Evolutionary conservation across 2,888 invertebrate species (phyloP), one percentile per base, ranked within the genome.

Genomic region (Hemistola chrysoprasaria): DNA sequence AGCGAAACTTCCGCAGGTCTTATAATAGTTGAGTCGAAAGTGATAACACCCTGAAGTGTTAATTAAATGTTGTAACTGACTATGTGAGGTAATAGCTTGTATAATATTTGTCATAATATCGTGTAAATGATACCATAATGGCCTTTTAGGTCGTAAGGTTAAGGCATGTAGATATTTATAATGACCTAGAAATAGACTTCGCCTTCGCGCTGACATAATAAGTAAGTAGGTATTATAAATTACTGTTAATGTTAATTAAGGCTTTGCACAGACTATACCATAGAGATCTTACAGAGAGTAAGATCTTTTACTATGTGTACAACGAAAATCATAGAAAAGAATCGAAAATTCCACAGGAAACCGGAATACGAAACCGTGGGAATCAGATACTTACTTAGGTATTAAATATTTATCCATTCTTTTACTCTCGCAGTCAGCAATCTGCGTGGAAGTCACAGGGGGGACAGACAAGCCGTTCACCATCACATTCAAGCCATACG

Each of bases 401-500:
- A n/a, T n/a, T n/a, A n/a, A n/a, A n/a, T n/a, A n/a, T n/a, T n/a
- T n/a, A n/a, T n/a, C n/a, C n/a, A n/a, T n/a, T 23, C 36, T 22
- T 10, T 35, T 34, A 40, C 53, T 7, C 25, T 78, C 80, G 8
- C 75, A 93, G 93, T 90, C 92, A 3, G 95, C 93, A 1, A 78
- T 94, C 21, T 90, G 90, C 52, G 92, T 95, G 6, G 92, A 93
- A 53, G 94, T 95, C 1, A 90, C 90, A 0, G 95, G 95, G 0
- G 95, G 95, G 0, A 91, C 92, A 0, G 93, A 92, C 57, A 90
- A 91, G 0, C 94, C 95, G 0, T 94, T 94, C 71, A 92, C 91
- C 54, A 91, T 97, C 31, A 92, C 92, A 0, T 94, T 97, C 68
- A 91, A 92, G 61, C 91, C 93, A 29, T 97, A 95, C 77, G 74